A percentile compares a stretch with the other conserved stretches of the same genome.
Evolutionary conservation across 1,140 invertebrate species (phyloP).

Genomic region (Ericerus pela): DNA sequence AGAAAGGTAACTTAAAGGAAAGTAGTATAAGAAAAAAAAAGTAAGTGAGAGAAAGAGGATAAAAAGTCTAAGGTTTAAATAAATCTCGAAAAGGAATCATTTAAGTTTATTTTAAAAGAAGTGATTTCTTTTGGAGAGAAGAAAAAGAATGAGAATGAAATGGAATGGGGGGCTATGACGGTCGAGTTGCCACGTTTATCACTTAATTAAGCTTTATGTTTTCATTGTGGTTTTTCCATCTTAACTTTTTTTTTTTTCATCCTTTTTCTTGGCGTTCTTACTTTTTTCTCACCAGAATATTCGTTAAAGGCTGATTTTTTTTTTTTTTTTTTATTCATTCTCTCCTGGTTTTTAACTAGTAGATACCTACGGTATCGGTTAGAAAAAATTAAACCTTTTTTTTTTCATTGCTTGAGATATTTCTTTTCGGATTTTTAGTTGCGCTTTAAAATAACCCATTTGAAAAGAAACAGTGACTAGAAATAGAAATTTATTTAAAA

Average conservation of each 20-base stretch:
- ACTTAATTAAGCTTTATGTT: constrained; percentile 12
- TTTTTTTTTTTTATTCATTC: not conserved
- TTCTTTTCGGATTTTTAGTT: not conserved
- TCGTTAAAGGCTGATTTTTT: not conserved
- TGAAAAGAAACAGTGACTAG: no score
- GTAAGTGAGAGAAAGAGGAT: not conserved
- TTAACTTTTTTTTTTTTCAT: no score
- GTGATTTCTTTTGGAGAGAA: constrained; percentile 1
- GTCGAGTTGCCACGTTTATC: not conserved
- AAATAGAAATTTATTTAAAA: no score
- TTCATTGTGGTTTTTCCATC: constrained; percentile 11
- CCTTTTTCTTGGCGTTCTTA: no score
- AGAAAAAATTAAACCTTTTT: not conserved
- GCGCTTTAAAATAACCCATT: no score
- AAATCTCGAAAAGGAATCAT: not conserved
- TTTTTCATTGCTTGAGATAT: constrained; percentile 3
- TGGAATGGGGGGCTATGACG: not conserved
- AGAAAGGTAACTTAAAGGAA: no score
- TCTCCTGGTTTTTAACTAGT: not conserved
- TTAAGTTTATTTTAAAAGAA: constrained; percentile 10
- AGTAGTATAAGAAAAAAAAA: not conserved
- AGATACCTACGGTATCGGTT: no score
- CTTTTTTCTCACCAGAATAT: no score
- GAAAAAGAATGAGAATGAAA: no score
- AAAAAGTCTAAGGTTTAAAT: constrained; percentile 10